Conservation (phyloP, 2,797 vertebrate species). For the Mus caroli region DNA sequence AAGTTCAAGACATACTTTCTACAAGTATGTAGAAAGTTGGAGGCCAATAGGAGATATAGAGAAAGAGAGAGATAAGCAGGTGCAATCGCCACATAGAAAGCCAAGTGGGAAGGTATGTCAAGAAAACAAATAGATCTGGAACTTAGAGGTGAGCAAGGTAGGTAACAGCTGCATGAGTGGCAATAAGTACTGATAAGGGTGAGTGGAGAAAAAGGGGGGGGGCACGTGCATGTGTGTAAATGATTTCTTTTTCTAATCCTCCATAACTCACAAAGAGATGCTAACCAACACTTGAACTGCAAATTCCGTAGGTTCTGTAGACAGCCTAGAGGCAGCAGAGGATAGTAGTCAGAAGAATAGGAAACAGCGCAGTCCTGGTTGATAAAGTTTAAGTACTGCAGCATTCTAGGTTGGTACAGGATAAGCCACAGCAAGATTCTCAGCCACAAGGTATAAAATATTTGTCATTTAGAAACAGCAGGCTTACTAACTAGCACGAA, state of each 20-base stretch:
- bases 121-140: neutral
- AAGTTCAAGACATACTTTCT: neutral
- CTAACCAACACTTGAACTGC: neutral
- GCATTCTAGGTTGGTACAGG: neutral
- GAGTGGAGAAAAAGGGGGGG: neutral
- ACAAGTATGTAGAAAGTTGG: neutral
- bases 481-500: neutral
- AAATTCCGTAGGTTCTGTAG: neutral
- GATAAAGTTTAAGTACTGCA: neutral
- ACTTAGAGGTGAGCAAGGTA: neutral
- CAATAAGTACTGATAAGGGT: neutral
- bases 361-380: neutral
- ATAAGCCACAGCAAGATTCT: slow-evolving; percentile 23
- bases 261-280: neutral
- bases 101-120: neutral
- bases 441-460: neutral
- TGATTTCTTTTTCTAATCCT: neutral
- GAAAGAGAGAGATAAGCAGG: neutral
- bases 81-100: neutral
- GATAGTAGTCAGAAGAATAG: neutral
- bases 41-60: neutral
- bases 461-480: slow-evolving; percentile 18
- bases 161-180: neutral
- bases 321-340: neutral
- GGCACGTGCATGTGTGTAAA: neutral